A percentile compares a stretch with the other conserved stretches of the same genome.
phyloP scores from a whole-genome alignment of 2,113 vertebrate genomes.

The Rhagologus leucostigma region DNA sequence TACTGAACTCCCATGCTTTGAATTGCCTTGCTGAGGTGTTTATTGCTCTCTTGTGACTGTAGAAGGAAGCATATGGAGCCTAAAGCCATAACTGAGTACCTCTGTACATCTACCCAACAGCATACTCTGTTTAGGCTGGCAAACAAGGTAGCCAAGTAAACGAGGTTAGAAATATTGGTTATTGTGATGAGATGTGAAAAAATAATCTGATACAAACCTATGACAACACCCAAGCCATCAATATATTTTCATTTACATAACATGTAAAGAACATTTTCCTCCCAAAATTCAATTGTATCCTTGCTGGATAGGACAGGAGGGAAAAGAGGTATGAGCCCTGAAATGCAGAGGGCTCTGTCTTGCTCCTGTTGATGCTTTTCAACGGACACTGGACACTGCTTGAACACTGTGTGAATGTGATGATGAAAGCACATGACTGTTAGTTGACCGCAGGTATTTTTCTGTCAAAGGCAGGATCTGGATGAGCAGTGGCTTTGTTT shows the following conservation, averaged over 20 bases:
- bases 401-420: background rate
- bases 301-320: background rate
- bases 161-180: background rate
- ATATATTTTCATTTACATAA: background rate
- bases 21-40: conserved; percentile 3
- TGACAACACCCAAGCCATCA: background rate
- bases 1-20: background rate
- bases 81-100: background rate
- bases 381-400: background rate
- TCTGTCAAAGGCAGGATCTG: background rate
- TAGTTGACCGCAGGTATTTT: background rate
- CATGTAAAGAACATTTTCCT: background rate
- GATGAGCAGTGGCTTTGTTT: background rate
- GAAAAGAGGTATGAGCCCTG: background rate
- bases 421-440: background rate
- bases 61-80: background rate
- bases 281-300: background rate
- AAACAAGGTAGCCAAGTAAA: background rate
- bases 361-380: background rate
- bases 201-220: background rate
- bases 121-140: background rate
- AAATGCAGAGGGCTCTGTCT: background rate
- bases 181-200: background rate
- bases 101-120: background rate
- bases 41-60: background rate